Percentiles rank a stretch among this genome's conserved stretches.
Conservation (phyloP, 2,797 vertebrate species). For the Enteromius viviparus region DNA sequence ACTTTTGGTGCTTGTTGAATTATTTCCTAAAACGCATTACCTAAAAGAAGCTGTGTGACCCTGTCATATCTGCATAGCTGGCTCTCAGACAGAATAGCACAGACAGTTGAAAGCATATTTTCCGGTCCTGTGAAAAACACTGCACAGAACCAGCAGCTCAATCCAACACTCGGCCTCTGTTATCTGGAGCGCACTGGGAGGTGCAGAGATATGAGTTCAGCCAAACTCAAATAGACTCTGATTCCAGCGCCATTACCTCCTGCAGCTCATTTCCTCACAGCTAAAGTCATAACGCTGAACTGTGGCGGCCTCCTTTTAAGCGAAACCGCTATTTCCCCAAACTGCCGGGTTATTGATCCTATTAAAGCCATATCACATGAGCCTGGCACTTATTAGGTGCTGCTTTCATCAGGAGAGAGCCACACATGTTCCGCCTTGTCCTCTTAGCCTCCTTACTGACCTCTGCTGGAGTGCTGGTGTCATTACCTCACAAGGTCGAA, state of each 20-base stretch:
- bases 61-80: background rate
- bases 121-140: background rate
- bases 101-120: background rate
- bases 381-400: conserved; percentile 67
- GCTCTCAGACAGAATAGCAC: background rate
- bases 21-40: background rate
- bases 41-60: background rate
- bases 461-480: conserved; percentile 72
- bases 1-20: background rate
- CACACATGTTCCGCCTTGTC: conserved; percentile 73
- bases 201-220: conserved; percentile 9
- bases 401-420: conserved; percentile 76
- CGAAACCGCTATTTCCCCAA: conserved; percentile 67
- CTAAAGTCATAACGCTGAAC: conserved; percentile 67
- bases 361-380: conserved; percentile 76
- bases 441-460: conserved; percentile 74
- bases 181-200: background rate
- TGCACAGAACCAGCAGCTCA: background rate
- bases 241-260: conserved; percentile 2
- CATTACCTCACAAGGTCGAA: conserved; percentile 56
- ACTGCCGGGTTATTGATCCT: conserved; percentile 64
- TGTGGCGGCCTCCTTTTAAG: conserved; percentile 57
- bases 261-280: conserved; percentile 70
- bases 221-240: background rate
- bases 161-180: background rate